These are phyloP conservation scores for Parnassius orleans DNA, from an alignment of 2,888 invertebrate species.

Conservation along the genomic window DNA sequence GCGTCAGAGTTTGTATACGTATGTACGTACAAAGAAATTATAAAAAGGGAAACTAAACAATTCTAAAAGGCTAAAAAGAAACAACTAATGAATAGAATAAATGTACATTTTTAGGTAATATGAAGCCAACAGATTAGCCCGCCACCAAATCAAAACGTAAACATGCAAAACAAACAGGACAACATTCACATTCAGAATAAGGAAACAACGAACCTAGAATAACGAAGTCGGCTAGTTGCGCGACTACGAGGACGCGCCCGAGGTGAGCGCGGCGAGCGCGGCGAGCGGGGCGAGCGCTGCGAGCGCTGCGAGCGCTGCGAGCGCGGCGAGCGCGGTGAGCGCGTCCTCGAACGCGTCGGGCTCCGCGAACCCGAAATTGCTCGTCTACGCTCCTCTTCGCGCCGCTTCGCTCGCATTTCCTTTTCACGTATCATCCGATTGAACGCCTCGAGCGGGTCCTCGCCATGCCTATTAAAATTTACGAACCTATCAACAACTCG, in stretches of 20 bases:
- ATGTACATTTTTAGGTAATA: not conserved
- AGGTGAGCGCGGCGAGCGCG: slow-evolving; percentile 41
- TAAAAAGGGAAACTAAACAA: too few species aligned
- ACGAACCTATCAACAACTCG: slow-evolving; percentile 11
- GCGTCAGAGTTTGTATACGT: too few species aligned
- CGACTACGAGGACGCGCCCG: slow-evolving; percentile 57
- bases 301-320: slow-evolving; percentile 59
- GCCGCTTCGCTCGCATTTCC: slow-evolving; percentile 85
- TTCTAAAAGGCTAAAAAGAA: too few species aligned
- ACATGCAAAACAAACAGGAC: not conserved
- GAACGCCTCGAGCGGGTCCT: slow-evolving; percentile 93
- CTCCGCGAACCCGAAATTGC: slow-evolving; percentile 48
- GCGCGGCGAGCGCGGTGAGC: slow-evolving; percentile 67
- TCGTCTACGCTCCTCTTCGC: slow-evolving; percentile 82
- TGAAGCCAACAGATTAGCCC: not conserved
- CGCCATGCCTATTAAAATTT: slow-evolving; percentile 82
- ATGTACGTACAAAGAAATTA: too few species aligned
- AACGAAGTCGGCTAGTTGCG: slow-evolving; percentile 59
- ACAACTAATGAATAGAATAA: too few species aligned
- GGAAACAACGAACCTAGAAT: slow-evolving; percentile 64
- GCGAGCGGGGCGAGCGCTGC: slow-evolving; percentile 55
- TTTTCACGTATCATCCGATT: slow-evolving; percentile 93
- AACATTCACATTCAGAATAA: slow-evolving; percentile 37
- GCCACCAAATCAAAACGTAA: not conserved
- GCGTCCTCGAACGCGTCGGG: slow-evolving; percentile 52